Base-by-base conservation (phyloP, 2,888 invertebrate species). In the Odontomyia ornata region DNA sequence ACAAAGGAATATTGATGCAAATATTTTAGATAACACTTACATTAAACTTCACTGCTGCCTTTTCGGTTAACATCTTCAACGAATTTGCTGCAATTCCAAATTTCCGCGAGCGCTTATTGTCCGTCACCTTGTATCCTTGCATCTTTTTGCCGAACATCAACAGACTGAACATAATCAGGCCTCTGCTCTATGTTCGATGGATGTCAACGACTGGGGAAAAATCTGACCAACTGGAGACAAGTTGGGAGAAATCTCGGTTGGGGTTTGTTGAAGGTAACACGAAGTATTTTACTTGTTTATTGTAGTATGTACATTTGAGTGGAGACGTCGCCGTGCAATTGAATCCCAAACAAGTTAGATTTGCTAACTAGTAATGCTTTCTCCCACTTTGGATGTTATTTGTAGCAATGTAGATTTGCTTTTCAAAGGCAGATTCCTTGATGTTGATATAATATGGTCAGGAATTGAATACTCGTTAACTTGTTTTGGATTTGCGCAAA, bases 71-170 rank as follows among this genome's bases (percentile, higher is more conserved):
- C 84, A 84, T 84, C 79, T 82, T 79, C 57, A 86, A 78, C 1
- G 85, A 84, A 82, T 85, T 84, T 0, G 86, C 86, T 56, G 86
- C 87, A 36, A 87, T 84, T 15, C 87, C 87, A 77, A 82, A 85
- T 80, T 85, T 86, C 75, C 82, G 82, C 0, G 83, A 80, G 0
- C 87, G 83, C 30, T 84, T 83, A 77, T 85, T 84, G 79, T 86
- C 86, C 9, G 85, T 85, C 71, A 87, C 83, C 82, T 87, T 87
- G 77, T 84, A 87, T 43, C 87, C 87, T 75, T 84, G 83, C 83
- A 86, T 79, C 4, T 75, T 62, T 46, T 13, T 43, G 11, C 46
- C 62, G 64, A 28, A 62, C 18, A 15, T 13, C 7, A 75, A 23
- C 46, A 64, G 18, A 75, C 62, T 57, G 64, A 75, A 46, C 64